Conservation (phyloP, 2,797 vertebrate genomes). For the Meda fulgida region DNA sequence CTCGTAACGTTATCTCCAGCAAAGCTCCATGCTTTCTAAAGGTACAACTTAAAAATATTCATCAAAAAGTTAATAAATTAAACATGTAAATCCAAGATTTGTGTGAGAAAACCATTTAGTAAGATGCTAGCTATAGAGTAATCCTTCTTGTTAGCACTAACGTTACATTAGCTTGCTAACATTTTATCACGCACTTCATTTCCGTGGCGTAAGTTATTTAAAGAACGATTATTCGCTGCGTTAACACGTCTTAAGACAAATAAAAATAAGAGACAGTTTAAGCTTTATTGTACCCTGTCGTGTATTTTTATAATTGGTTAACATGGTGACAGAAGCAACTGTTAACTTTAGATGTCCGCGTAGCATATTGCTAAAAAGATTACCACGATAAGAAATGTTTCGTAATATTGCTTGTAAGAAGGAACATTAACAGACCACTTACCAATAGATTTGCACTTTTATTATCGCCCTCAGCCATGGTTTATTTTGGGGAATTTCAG, state of each 20-base stretch:
- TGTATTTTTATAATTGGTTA: not conserved
- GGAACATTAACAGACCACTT: conserved; percentile 21
- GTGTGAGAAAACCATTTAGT: not conserved
- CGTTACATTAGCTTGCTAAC: conserved; percentile 34
- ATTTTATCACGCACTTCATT: not conserved
- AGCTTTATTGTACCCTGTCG: not conserved
- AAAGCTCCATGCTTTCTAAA: not conserved
- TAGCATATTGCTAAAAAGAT: conserved; percentile 29
- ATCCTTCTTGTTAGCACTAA: conserved; percentile 24
- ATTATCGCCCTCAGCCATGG: conserved; percentile 62
- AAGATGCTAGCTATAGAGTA: not conserved
- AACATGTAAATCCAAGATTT: not conserved
- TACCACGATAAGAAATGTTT: not conserved
- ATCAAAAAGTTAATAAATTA: not conserved
- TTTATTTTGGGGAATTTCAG: not conserved
- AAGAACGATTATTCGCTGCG: not conserved
- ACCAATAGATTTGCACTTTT: conserved; percentile 64
- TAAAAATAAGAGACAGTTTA: not conserved
- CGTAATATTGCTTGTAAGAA: not conserved
- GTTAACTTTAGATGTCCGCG: not conserved
- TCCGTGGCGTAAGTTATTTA: not conserved
- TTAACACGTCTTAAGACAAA: not conserved
- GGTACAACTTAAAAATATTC: not conserved
- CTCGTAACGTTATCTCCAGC: not conserved
- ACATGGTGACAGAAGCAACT: too few relatives aligned